Percentiles rank a stretch among this genome's conserved stretches.
Evolutionary conservation across 2,797 vertebrate species (phyloP).

Genomic region (Rhinichthys osculus): DNA sequence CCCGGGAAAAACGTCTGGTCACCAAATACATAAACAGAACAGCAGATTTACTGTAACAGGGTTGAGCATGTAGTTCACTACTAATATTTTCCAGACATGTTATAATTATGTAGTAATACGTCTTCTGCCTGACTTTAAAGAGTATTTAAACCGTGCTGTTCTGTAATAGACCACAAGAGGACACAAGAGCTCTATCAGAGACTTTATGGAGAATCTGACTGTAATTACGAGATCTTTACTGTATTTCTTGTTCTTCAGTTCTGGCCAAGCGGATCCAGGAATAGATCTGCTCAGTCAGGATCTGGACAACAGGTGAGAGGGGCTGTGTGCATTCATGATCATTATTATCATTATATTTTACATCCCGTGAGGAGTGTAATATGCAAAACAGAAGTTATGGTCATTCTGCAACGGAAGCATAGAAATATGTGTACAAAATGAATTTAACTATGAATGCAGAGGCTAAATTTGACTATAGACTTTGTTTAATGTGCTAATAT

Average conservation of each 20-base stretch:
- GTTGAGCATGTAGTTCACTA: too few species aligned
- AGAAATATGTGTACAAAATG: neutral
- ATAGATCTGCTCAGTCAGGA: slow-evolving; percentile 23
- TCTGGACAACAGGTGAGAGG: slow-evolving; percentile 30
- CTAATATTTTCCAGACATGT: neutral
- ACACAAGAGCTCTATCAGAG: slow-evolving; percentile 57
- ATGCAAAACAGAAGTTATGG: neutral
- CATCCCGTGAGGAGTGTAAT: neutral
- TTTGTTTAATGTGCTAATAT: too few species aligned
- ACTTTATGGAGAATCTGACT: slow-evolving; percentile 34
- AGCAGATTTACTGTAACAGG: neutral
- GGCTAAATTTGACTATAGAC: neutral
- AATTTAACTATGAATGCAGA: neutral
- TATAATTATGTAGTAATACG: neutral
- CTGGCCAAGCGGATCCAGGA: neutral
- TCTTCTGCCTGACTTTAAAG: neutral
- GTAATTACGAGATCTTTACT: slow-evolving; percentile 38
- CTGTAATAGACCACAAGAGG: slow-evolving; percentile 65
- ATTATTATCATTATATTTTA: neutral
- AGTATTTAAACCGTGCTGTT: neutral
- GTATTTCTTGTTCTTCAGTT: slow-evolving; percentile 47
- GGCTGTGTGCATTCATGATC: neutral
- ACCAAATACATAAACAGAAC: neutral
- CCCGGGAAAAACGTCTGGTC: too few species aligned
- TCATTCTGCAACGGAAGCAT: neutral